These are phyloP conservation scores for Piaya cayana DNA, from an alignment of 2,113 vertebrate species.

Conservation along the genomic window DNA sequence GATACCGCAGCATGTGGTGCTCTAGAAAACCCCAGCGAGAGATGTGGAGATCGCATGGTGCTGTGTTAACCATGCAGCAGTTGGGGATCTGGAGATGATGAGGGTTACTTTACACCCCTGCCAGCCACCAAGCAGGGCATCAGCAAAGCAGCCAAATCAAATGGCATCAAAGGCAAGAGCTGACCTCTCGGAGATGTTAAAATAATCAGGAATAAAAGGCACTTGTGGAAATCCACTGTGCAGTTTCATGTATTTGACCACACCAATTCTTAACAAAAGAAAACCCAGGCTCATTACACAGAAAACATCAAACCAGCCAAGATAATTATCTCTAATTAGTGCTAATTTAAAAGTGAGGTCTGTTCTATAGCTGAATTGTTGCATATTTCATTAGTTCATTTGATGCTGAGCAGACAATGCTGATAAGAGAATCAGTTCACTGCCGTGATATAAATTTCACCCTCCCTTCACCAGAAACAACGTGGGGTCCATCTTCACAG, in stretches of 20 bases:
- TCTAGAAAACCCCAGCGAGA: background rate
- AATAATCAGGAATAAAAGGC: background rate
- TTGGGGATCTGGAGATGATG: background rate
- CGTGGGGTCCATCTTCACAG: background rate
- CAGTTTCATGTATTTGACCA: conserved; percentile 19
- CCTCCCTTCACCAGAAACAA: background rate
- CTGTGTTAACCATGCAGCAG: rapidly evolving
- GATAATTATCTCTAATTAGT: conserved; percentile 75
- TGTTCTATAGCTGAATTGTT: conserved; percentile 62
- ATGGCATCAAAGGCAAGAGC: background rate
- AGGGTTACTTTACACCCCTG: background rate
- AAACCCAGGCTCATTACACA: conserved; percentile 48
- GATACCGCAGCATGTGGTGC: background rate
- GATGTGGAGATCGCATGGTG: background rate
- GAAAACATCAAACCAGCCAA: conserved; percentile 68
- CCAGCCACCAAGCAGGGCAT: background rate
- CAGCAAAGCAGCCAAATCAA: background rate
- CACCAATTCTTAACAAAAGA: conserved; percentile 49
- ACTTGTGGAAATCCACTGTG: conserved; percentile 9
- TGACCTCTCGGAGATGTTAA: background rate
- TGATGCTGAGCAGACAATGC: conserved; percentile 55
- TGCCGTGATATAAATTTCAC: conserved; percentile 13
- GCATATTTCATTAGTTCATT: conserved; percentile 71
- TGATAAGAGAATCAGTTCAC: conserved; percentile 49
- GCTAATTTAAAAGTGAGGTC: conserved; percentile 66